Conservation (phyloP, 2,797 vertebrate species). For the Hippocampus kuda region DNA sequence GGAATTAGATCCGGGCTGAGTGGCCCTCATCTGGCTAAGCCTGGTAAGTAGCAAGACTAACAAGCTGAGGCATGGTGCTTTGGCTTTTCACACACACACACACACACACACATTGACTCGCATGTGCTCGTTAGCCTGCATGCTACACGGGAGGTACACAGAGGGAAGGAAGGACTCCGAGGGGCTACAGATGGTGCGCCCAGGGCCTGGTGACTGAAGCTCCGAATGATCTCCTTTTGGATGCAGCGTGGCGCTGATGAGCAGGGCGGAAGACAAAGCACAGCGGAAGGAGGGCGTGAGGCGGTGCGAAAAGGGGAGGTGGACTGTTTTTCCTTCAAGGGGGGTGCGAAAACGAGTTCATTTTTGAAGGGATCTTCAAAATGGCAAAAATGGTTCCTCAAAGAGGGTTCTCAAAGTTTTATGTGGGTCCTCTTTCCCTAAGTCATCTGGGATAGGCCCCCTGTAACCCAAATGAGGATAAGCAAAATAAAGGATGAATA, state of each 20-base stretch:
- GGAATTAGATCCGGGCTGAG: constrained; percentile 63
- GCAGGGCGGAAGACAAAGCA: constrained; percentile 52
- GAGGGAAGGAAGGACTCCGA: constrained; percentile 54
- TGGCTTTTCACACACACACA: constrained; percentile 31
- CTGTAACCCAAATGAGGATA: too few species aligned
- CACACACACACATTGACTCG: constrained; percentile 16
- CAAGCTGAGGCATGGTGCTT: constrained; percentile 59
- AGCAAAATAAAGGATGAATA: too few species aligned
- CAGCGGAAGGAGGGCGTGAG: constrained; percentile 39
- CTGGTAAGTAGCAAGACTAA: constrained; percentile 66
- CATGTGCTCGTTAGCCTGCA: constrained; percentile 29
- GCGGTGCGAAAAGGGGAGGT: constrained; percentile 23
- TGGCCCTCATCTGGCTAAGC: constrained; percentile 66
- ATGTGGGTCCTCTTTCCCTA: too few species aligned
- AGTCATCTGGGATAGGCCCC: too few species aligned
- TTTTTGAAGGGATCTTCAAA: background rate
- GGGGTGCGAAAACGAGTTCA: constrained; percentile 7
- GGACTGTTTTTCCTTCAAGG: constrained; percentile 22
- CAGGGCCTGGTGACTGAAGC: constrained; percentile 54
- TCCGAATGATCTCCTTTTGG: constrained; percentile 52
- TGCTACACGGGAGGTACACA: constrained; percentile 37
- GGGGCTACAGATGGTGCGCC: constrained; percentile 62
- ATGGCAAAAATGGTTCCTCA: background rate
- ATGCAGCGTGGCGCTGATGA: constrained; percentile 40
- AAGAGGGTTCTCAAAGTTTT: background rate